These are phyloP conservation scores for Platygyra sinensis DNA, from an alignment of 64 coral and sea anemone species.

Conservation along the genomic window DNA sequence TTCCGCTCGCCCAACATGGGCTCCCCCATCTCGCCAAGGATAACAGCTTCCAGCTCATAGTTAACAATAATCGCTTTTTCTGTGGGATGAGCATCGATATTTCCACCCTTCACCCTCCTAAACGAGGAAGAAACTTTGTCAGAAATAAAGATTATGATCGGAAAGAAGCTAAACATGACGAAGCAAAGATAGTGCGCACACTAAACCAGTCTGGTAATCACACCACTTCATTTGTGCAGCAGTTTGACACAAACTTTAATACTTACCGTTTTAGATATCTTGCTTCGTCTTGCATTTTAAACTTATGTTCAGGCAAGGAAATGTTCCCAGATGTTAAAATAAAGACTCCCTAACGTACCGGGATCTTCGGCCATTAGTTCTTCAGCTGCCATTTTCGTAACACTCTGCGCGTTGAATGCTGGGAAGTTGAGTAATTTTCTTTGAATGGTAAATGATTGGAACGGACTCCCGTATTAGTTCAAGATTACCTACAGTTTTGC, in stretches of 20 bases:
- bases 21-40: conserved; percentile 97
- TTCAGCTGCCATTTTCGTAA: conserved; percentile 42
- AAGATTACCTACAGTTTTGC: neutral
- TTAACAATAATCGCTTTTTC: conserved; percentile 99
- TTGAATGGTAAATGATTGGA: neutral
- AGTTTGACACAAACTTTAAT: neutral
- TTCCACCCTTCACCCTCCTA: conserved; percentile 93
- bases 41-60: conserved; percentile 99
- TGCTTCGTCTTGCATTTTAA: conserved; percentile 36
- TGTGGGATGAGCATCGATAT: conserved; percentile 96
- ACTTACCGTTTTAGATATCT: conserved; percentile 18
- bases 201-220: neutral
- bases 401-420: neutral
- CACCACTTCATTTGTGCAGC: neutral
- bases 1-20: conserved; percentile 98
- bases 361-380: neutral
- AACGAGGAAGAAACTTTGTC: neutral
- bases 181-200: neutral
- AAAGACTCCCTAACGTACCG: neutral
- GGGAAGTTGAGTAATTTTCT: neutral
- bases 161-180: neutral
- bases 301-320: neutral
- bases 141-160: neutral
- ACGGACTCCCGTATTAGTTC: neutral
- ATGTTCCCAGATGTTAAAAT: neutral